These are phyloP conservation scores for Panonychus citri DNA, from an alignment of 1,140 invertebrate genomes.

Conservation along the genomic window DNA sequence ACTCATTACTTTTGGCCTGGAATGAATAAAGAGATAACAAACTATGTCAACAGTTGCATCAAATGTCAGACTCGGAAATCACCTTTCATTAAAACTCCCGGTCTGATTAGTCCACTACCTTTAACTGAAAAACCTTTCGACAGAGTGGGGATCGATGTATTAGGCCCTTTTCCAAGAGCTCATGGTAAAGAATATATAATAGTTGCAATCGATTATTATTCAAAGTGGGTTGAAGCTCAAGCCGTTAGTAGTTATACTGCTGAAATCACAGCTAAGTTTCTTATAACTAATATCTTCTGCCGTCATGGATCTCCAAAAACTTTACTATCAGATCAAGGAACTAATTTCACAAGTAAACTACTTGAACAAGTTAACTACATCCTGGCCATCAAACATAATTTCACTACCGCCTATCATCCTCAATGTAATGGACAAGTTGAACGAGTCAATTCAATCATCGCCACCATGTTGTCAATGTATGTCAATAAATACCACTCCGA, in stretches of 20 bases:
- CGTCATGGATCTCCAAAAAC: conserved; percentile 18
- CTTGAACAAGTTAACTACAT: not conserved
- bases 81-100: not conserved
- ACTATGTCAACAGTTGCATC: conserved; percentile 1
- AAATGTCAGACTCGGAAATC: not conserved
- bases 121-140: conserved; percentile 11
- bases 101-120: too few relatives aligned
- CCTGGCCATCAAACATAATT: conserved; percentile 8
- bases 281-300: conserved; percentile 19
- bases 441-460: not conserved
- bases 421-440: not conserved
- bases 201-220: conserved; percentile 15
- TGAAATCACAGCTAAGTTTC: conserved; percentile 6
- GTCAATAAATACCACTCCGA: not conserved
- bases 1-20: not conserved
- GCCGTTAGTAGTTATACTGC: conserved; percentile 8
- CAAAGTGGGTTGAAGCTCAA: conserved; percentile 14
- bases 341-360: conserved; percentile 1
- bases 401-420: conserved; percentile 3
- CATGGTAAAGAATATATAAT: conserved; percentile 16
- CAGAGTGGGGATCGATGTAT: conserved; percentile 16
- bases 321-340: conserved; percentile 16
- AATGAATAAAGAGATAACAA: not conserved
- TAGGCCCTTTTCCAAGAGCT: conserved; percentile 13
- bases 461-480: conserved; percentile 5